Evolutionary conservation across 2,113 vertebrate species (phyloP).

Genomic region (Strigops habroptila): DNA sequence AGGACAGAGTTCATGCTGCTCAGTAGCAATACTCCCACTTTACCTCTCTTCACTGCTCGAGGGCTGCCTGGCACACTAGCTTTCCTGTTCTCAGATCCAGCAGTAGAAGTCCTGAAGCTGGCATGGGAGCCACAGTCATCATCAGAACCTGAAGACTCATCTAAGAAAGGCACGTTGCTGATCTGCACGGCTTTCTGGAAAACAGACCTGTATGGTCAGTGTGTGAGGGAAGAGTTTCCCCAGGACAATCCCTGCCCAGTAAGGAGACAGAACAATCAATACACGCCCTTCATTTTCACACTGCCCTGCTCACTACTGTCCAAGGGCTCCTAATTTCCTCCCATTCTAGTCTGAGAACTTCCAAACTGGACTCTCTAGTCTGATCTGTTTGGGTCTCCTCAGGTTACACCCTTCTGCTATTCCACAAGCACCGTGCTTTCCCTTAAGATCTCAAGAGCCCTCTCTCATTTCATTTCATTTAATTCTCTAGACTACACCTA

Average conservation of each 20-base stretch:
- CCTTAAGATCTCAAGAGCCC: neutral
- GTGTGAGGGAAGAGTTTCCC: neutral
- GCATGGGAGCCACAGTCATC: conserved; percentile 87
- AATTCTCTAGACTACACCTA: neutral
- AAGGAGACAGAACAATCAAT: neutral
- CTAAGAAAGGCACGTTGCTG: conserved; percentile 84
- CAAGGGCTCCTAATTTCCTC: neutral
- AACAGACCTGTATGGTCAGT: neutral
- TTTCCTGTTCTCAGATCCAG: conserved; percentile 77
- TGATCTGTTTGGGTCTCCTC: neutral
- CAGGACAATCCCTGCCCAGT: neutral
- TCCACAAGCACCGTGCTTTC: neutral
- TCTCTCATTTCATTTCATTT: neutral
- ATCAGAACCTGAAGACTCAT: conserved; percentile 88
- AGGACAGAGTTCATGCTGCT: neutral
- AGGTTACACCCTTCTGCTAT: neutral
- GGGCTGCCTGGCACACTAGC: conserved; percentile 83
- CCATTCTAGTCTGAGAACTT: neutral
- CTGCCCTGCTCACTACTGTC: neutral
- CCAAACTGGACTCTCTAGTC: neutral
- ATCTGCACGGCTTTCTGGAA: conserved; percentile 88
- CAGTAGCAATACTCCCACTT: neutral
- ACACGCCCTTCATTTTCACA: neutral
- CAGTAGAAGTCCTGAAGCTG: conserved; percentile 80
- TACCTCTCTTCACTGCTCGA: conserved; percentile 85